A percentile compares a stretch with the other conserved stretches of the same genome.
Conservation (phyloP, 2,113 vertebrate species). For the Antennarius striatus region DNA sequence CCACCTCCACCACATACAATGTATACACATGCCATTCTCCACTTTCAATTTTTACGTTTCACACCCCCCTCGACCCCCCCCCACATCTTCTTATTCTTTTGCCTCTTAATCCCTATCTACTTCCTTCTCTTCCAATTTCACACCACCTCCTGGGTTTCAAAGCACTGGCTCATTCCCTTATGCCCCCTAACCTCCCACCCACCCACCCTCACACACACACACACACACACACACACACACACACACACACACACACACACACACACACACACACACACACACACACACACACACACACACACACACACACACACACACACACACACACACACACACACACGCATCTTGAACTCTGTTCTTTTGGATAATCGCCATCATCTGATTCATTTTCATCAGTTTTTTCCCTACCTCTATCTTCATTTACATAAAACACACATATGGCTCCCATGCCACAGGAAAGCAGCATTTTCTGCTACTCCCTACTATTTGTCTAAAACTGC, state of each 20-base stretch:
- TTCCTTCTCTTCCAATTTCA: conserved; percentile 18
- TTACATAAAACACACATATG: conserved; percentile 10
- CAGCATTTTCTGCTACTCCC: not conserved
- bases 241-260: too few species aligned
- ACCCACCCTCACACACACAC: too few species aligned
- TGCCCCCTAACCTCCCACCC: conserved; percentile 5
- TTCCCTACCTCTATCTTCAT: not conserved
- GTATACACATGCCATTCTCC: conserved; percentile 15
- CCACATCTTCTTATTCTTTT: conserved; percentile 12
- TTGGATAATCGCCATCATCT: conserved; percentile 44
- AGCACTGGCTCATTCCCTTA: conserved; percentile 25
- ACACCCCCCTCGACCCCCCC: not conserved
- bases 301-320: too few species aligned
- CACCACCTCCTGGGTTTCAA: conserved; percentile 43
- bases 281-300: too few species aligned
- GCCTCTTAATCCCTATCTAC: conserved; percentile 39
- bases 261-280: too few species aligned
- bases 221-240: too few species aligned
- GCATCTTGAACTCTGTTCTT: conserved; percentile 19
- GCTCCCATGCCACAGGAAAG: too few species aligned
- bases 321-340: too few species aligned
- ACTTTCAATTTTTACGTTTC: conserved; percentile 11
- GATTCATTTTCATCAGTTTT: conserved; percentile 10
- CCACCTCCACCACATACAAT: conserved; percentile 3
- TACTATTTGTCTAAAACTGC: not conserved